Evolutionary conservation across 2,888 invertebrate genomes (phyloP).

Genomic region (Cryptocephalus primarius): DNA sequence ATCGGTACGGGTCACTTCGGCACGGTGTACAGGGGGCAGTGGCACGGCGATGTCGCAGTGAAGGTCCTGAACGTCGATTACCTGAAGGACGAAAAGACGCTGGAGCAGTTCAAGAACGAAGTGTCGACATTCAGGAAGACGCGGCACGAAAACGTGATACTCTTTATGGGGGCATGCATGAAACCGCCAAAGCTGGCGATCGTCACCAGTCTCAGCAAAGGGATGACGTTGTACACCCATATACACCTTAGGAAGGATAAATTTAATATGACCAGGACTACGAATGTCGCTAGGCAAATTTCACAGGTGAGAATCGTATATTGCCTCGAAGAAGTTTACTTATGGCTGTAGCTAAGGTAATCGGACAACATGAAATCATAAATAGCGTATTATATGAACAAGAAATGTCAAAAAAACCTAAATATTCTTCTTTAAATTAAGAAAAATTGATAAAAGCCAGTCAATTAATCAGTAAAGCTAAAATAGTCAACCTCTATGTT

Average conservation of each 20-base stretch:
- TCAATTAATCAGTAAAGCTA: too few relatives aligned
- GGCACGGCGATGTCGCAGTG: conserved; percentile 98
- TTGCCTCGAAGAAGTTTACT: too few relatives aligned
- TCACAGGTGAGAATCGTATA: conserved; percentile 56
- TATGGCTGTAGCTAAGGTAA: too few relatives aligned
- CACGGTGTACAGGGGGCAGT: conserved; percentile 86
- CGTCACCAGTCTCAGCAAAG: conserved; percentile 94
- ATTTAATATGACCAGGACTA: conserved; percentile 87
- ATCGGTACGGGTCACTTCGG: conserved; percentile 92
- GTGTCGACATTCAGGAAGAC: conserved; percentile 94
- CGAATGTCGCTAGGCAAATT: conserved; percentile 92
- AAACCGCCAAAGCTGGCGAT: conserved; percentile 93
- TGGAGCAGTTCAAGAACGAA: conserved; percentile 93
- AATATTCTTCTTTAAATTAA: too few relatives aligned
- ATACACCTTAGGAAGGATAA: conserved; percentile 87
- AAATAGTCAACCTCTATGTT: too few relatives aligned
- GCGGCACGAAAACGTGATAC: conserved; percentile 93
- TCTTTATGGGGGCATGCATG: conserved; percentile 99
- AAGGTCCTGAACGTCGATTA: conserved; percentile 90
- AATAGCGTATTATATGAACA: too few relatives aligned
- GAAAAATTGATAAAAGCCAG: too few relatives aligned
- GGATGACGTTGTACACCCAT: conserved; percentile 87
- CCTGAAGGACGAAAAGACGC: conserved; percentile 74
- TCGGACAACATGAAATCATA: too few relatives aligned
- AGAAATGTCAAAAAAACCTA: too few relatives aligned